Evolutionary conservation across 2,888 invertebrate genomes (phyloP).

Genomic region (Tinea semifulvella): DNA sequence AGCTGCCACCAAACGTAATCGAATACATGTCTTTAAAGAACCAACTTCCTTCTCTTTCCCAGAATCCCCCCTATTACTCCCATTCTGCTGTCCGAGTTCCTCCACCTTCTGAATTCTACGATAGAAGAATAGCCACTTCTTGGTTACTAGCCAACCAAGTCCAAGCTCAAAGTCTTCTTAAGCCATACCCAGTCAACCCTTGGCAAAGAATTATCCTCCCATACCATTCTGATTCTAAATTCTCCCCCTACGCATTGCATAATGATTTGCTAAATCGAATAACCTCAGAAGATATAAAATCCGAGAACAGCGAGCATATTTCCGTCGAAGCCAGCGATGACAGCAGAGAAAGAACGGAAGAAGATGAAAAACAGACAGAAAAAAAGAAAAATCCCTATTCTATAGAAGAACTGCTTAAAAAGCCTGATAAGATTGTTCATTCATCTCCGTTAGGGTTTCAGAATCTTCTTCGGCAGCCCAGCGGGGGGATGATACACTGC

Average conservation of each 20-base stretch:
- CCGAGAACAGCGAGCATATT: slow-evolving; percentile 53
- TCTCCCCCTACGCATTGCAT: slow-evolving; percentile 48
- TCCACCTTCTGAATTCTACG: slow-evolving; percentile 47
- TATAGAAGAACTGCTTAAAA: slow-evolving; percentile 86
- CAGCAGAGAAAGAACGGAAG: slow-evolving; percentile 63
- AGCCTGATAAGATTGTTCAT: slow-evolving; percentile 72
- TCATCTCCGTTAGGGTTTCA: slow-evolving; percentile 42
- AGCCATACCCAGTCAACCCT: slow-evolving; percentile 60
- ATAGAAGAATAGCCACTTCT: slow-evolving; percentile 61
- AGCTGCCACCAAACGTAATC: slow-evolving; percentile 46
- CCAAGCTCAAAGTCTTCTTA: slow-evolving; percentile 53
- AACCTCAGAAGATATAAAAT: slow-evolving; percentile 49
- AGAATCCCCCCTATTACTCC: slow-evolving; percentile 48
- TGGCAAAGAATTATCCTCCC: slow-evolving; percentile 70
- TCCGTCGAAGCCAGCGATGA: slow-evolving; percentile 69
- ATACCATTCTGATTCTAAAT: slow-evolving; percentile 48
- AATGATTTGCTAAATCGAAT: slow-evolving; percentile 46
- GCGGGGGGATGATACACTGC: slow-evolving; percentile 65
- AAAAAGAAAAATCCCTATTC: slow-evolving; percentile 85
- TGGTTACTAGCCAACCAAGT: slow-evolving; percentile 65
- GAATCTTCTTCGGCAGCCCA: slow-evolving; percentile 65
- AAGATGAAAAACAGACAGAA: slow-evolving; percentile 52
- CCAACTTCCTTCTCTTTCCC: slow-evolving; percentile 35
- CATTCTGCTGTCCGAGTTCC: slow-evolving; percentile 51
- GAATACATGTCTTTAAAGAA: slow-evolving; percentile 56